These are phyloP conservation scores for Ophonus ardosiacus DNA, from an alignment of 2,888 invertebrate genomes.

Conservation along the genomic window DNA sequence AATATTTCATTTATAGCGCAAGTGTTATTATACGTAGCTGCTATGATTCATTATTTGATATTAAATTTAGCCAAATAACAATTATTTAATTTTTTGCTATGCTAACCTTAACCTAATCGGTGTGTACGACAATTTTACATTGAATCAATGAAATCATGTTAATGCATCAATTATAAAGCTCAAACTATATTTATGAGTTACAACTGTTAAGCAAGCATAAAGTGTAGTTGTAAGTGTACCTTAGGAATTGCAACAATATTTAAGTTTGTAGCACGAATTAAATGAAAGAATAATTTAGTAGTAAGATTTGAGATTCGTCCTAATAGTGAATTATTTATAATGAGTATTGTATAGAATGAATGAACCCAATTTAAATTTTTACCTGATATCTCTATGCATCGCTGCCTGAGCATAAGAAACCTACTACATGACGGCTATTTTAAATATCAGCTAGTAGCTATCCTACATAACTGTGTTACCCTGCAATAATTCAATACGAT, in stretches of 20 bases:
- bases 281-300: conserved; percentile 25
- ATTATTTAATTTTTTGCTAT: too few species aligned
- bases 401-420: conserved; percentile 57
- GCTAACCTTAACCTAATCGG: too few species aligned
- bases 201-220: too few species aligned
- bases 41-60: too few species aligned
- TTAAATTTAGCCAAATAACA: too few species aligned
- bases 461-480: conserved; percentile 57
- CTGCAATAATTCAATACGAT: conserved; percentile 58
- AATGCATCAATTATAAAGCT: too few species aligned
- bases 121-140: too few species aligned
- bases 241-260: not conserved
- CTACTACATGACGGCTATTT: conserved; percentile 52
- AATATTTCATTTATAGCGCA: too few species aligned
- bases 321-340: conserved; percentile 54
- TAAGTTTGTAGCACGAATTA: not conserved
- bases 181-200: too few species aligned
- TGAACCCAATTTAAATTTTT: conserved; percentile 58
- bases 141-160: too few species aligned
- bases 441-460: conserved; percentile 60
- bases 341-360: conserved; percentile 58
- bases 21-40: too few species aligned
- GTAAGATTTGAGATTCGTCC: conserved; percentile 54
- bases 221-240: too few species aligned
- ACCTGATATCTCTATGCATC: conserved; percentile 54